phyloP scores from a whole-genome alignment of 1,140 invertebrate genomes.

The Pachypsylla venusta region DNA sequence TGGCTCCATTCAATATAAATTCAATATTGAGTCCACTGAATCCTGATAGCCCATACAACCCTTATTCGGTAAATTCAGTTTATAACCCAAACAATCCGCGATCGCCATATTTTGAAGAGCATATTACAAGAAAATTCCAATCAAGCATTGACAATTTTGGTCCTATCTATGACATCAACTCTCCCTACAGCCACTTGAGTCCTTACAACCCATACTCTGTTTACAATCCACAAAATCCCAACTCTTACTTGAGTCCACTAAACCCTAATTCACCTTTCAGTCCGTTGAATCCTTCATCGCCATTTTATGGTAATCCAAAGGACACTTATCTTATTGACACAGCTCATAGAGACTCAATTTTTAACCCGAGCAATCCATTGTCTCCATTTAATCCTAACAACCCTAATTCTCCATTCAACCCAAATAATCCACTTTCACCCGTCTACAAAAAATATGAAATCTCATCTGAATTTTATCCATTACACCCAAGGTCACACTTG shows the following conservation, averaged over 20 bases:
- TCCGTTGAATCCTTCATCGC: not conserved
- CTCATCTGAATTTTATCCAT: not conserved
- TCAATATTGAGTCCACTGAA: slow-evolving; percentile 3
- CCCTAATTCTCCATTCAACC: not conserved
- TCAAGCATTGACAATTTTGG: not conserved
- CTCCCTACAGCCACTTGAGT: not conserved
- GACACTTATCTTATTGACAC: not conserved
- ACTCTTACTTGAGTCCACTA: not conserved
- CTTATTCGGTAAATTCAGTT: not conserved
- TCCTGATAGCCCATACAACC: not conserved
- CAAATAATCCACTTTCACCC: not conserved
- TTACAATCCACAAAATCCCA: not conserved
- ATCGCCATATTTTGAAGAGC: not conserved
- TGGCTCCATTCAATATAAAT: slow-evolving; percentile 5
- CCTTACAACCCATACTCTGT: not conserved
- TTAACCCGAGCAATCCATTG: not conserved
- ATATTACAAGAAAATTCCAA: not conserved
- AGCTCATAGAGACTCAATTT: not conserved
- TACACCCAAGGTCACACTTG: not conserved
- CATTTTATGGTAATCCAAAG: not conserved
- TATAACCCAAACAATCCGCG: not conserved
- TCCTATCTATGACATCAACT: not conserved
- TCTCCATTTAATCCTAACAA: not conserved
- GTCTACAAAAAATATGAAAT: not conserved
- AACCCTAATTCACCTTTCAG: not conserved